phyloP scores from a whole-genome alignment of 2,113 vertebrate species.

The Prinia subflava region DNA sequence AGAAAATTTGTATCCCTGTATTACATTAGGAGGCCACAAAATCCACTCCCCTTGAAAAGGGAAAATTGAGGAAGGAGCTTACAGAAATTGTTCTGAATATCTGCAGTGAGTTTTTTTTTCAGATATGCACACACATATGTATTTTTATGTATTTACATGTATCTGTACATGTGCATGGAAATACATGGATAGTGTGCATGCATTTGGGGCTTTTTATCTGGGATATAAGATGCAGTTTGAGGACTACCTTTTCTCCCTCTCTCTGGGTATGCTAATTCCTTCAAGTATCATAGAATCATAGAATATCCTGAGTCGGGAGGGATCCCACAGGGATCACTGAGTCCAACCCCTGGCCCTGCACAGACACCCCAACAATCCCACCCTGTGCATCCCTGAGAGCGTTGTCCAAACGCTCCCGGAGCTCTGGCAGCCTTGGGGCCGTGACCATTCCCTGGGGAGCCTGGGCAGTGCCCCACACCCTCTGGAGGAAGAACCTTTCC shows the following conservation, averaged over 20 bases:
- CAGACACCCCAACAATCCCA: background rate
- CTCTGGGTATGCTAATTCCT: background rate
- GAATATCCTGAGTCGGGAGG: background rate
- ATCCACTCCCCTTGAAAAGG: background rate
- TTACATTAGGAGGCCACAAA: background rate
- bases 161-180: accelerated
- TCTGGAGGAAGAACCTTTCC: background rate
- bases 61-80: background rate
- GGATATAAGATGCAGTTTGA: background rate
- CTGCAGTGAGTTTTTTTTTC: background rate
- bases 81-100: background rate
- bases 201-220: background rate
- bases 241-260: background rate
- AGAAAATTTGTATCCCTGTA: background rate
- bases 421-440: background rate
- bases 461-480: accelerated
- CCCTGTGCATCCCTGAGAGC: background rate
- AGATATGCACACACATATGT: background rate
- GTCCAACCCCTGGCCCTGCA: background rate
- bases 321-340: accelerated
- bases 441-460: background rate
- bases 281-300: background rate
- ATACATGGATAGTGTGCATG: background rate
- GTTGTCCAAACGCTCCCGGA: accelerated
- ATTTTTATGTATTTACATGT: background rate